These are phyloP conservation scores for Mystacides longicornis DNA, from an alignment of 2,888 invertebrate genomes.

Conservation along the genomic window DNA sequence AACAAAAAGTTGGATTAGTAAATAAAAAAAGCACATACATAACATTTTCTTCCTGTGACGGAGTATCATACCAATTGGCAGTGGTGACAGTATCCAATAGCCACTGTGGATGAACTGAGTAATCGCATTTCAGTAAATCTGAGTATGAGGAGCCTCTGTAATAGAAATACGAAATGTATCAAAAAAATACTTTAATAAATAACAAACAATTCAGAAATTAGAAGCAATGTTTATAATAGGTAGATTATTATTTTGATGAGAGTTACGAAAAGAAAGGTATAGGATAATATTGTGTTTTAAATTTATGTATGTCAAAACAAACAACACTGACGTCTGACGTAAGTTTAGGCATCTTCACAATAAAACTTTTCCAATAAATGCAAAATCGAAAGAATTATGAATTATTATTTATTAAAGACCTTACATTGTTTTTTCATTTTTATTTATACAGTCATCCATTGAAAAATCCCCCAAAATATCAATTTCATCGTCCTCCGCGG, in stretches of 20 bases:
- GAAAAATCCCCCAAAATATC: conserved; percentile 67
- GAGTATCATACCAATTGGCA: conserved; percentile 52
- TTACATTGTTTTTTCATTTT: conserved; percentile 54
- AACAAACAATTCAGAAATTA: no score
- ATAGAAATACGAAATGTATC: background rate
- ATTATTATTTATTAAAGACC: no score
- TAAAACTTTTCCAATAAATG: no score
- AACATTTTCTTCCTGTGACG: conserved; percentile 28
- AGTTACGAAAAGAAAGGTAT: no score
- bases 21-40: conserved; percentile 25
- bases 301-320: no score
- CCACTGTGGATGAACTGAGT: conserved; percentile 59
- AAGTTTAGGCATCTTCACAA: no score
- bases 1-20: background rate
- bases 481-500: conserved; percentile 68
- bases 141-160: conserved; percentile 38
- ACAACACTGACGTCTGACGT: no score
- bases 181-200: no score
- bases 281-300: no score
- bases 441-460: conserved; percentile 55
- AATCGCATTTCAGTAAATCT: conserved; percentile 47
- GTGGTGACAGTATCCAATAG: conserved; percentile 53
- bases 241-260: no score
- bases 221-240: no score
- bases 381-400: no score